These are phyloP conservation scores for Syngnathus scovelli DNA, from an alignment of 2,113 vertebrate species.

Conservation along the genomic window DNA sequence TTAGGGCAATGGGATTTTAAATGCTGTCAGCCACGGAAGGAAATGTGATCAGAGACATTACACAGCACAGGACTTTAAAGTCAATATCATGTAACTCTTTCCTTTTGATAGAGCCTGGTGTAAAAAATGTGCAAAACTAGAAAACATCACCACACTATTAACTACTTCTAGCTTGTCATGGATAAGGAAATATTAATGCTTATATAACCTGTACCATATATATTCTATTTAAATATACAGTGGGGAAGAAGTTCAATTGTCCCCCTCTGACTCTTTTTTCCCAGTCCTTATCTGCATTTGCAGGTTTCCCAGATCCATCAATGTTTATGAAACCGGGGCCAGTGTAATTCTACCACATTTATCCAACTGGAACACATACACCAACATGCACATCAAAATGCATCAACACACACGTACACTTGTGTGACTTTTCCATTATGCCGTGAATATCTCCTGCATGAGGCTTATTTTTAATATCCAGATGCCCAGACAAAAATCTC, in stretches of 20 bases:
- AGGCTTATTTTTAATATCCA: slow-evolving; percentile 72
- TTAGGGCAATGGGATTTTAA: slow-evolving; percentile 46
- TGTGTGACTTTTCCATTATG: slow-evolving; percentile 55
- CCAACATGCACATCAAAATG: slow-evolving; percentile 25
- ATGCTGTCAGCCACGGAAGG: slow-evolving; percentile 53
- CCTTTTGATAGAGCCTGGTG: slow-evolving; percentile 53
- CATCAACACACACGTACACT: slow-evolving; percentile 36
- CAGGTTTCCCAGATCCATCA: slow-evolving; percentile 93
- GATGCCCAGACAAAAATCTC: slow-evolving; percentile 70
- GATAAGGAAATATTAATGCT: slow-evolving; percentile 80
- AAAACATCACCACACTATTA: slow-evolving; percentile 56
- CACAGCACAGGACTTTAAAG: slow-evolving; percentile 60
- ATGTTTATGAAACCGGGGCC: slow-evolving; percentile 71
- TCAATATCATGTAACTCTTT: slow-evolving; percentile 54
- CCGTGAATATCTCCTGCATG: slow-evolving; percentile 56
- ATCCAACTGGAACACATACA: slow-evolving; percentile 60
- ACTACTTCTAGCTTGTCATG: slow-evolving; percentile 75
- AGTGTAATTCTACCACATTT: slow-evolving; percentile 73
- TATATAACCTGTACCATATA: slow-evolving; percentile 65
- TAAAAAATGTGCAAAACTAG: slow-evolving; percentile 61
- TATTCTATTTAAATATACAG: slow-evolving; percentile 81
- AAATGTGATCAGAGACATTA: slow-evolving; percentile 58
- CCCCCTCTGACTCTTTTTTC: slow-evolving; percentile 68
- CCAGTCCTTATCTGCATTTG: slow-evolving; percentile 90
- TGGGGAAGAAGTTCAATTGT: slow-evolving; percentile 66